phyloP scores from a whole-genome alignment of 2,888 invertebrate genomes.

The Synanthedon andrenaeformis region DNA sequence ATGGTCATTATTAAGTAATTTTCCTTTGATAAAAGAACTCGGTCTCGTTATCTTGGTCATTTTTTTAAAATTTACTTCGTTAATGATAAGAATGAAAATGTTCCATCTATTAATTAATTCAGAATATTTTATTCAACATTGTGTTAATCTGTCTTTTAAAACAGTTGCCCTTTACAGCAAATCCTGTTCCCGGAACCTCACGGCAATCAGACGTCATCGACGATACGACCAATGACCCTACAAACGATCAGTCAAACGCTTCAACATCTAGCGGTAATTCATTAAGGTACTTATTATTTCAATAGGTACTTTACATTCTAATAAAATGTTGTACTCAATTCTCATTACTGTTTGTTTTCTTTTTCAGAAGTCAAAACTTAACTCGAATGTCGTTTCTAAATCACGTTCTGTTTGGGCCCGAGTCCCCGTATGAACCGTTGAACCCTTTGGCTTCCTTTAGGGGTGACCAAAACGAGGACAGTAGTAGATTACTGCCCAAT shows the following conservation, averaged over 20 bases:
- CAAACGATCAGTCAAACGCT: slow-evolving; percentile 37
- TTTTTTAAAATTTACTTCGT: too few species aligned
- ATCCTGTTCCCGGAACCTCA: slow-evolving; percentile 32
- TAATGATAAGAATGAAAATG: too few species aligned
- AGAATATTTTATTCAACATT: not conserved
- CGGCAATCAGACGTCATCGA: slow-evolving; percentile 22
- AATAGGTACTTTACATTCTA: not conserved
- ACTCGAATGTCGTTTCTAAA: slow-evolving; percentile 24
- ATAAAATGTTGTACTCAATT: not conserved
- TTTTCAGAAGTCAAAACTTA: slow-evolving; percentile 24
- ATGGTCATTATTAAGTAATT: too few species aligned
- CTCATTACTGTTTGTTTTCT: not conserved
- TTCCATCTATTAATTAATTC: too few species aligned
- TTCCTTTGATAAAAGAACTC: too few species aligned
- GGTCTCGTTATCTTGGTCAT: too few species aligned
- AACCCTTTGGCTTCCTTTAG: slow-evolving; percentile 13
- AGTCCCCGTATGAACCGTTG: slow-evolving; percentile 56
- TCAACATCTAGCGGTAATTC: slow-evolving; percentile 34
- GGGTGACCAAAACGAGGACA: slow-evolving; percentile 37
- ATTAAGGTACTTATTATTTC: slow-evolving; percentile 22
- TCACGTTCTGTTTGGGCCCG: slow-evolving; percentile 40
- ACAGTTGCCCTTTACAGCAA: slow-evolving; percentile 9
- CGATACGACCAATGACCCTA: slow-evolving; percentile 30
- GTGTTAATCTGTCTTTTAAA: not conserved
- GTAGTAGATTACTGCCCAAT: slow-evolving; percentile 44